phyloP scores from a whole-genome alignment of 2,113 vertebrate species.

The Centropristis striata region DNA sequence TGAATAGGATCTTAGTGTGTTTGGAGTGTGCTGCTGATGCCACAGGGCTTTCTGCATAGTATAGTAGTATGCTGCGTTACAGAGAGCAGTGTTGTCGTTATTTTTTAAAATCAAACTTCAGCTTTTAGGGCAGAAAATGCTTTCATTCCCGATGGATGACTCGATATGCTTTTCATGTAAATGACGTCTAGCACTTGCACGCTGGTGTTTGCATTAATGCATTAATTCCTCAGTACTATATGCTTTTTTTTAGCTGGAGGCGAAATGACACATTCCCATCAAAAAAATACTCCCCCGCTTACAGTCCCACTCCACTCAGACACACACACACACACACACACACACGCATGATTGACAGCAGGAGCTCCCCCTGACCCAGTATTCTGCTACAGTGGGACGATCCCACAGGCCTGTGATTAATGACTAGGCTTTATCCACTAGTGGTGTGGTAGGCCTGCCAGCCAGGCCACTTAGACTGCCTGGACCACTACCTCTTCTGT shows the following conservation, averaged over 20 bases:
- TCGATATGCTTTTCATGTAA: slow-evolving; percentile 75
- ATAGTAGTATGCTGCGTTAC: slow-evolving; percentile 29
- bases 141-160: slow-evolving; percentile 69
- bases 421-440: slow-evolving; percentile 77
- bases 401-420: slow-evolving; percentile 82
- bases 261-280: slow-evolving; percentile 74
- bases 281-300: slow-evolving; percentile 63
- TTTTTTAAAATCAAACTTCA: slow-evolving; percentile 64
- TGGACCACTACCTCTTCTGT: slow-evolving; percentile 77
- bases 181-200: slow-evolving; percentile 69
- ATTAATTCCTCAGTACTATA: slow-evolving; percentile 70
- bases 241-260: slow-evolving; percentile 73
- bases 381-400: slow-evolving; percentile 83
- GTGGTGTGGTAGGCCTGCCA: slow-evolving; percentile 73
- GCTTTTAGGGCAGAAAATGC: slow-evolving; percentile 70
- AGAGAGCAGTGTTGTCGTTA: slow-evolving; percentile 58
- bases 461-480: slow-evolving; percentile 77
- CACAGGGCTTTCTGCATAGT: slow-evolving; percentile 67
- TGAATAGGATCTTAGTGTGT: slow-evolving; percentile 54
- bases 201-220: slow-evolving; percentile 73
- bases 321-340: slow-evolving; percentile 44
- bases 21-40: slow-evolving; percentile 42
- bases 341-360: slow-evolving; percentile 84
- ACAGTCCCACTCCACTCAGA: slow-evolving; percentile 45
- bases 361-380: slow-evolving; percentile 85